Evolutionary conservation across 2,888 invertebrate species (phyloP).

Genomic region (Andrena dorsata): DNA sequence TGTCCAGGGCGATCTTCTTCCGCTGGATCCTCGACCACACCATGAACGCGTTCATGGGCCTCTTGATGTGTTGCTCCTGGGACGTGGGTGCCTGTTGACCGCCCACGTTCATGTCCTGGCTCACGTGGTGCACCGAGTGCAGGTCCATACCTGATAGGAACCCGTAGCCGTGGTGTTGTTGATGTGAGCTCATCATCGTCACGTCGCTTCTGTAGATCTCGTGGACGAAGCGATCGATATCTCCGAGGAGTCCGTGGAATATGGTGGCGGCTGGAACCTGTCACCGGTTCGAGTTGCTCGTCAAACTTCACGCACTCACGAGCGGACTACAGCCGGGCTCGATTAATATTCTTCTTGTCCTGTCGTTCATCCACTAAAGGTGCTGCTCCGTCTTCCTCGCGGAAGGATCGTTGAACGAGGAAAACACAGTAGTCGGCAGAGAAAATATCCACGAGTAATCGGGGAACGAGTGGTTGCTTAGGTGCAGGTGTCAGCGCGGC

Average conservation of each 20-base stretch:
- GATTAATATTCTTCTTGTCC: neutral
- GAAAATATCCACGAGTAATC: neutral
- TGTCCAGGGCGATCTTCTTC: constrained; percentile 96
- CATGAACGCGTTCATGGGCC: constrained; percentile 99
- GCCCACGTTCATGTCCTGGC: constrained; percentile 62
- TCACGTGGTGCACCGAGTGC: constrained; percentile 68
- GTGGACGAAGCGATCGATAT: neutral
- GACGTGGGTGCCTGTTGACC: constrained; percentile 34
- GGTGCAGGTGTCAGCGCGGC: constrained; percentile 8
- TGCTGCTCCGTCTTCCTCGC: neutral
- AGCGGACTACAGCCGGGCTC: constrained; percentile 22
- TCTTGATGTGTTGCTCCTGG: constrained; percentile 93
- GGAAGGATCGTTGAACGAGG: neutral
- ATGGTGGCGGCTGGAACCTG: no score
- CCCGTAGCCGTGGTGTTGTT: constrained; percentile 74
- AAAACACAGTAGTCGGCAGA: neutral
- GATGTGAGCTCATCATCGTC: constrained; percentile 75
- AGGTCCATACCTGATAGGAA: constrained; percentile 76
- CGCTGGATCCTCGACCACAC: constrained; percentile 97
- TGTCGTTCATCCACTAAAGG: constrained; percentile 18
- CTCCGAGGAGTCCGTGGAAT: neutral
- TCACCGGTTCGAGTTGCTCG: neutral
- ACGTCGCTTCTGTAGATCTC: neutral
- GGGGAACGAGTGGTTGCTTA: neutral
- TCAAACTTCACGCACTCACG: constrained; percentile 25